Evolutionary conservation across 92 coral and sea anemone species (phyloP), one percentile per base, ranked within the genome.

Genomic region (Epizoanthus scotinus): DNA sequence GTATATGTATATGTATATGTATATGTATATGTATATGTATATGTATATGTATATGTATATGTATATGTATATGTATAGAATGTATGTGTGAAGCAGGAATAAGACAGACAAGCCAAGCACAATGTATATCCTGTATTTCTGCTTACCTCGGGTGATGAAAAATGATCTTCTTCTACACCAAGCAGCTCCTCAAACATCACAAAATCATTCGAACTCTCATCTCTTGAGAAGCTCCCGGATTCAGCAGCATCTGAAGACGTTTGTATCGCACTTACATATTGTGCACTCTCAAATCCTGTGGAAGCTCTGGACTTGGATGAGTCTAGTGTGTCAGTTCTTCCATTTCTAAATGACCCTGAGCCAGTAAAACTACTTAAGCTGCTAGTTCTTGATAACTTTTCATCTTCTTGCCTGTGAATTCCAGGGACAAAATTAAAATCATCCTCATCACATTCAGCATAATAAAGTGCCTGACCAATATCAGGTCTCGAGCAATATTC

Each of bases 391-490:
- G 94, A 89, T 40, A 71, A 82, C 31, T 49, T 71, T 67, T 82
- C 73, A 49, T 87, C 91, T 40, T 83, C 79, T 26, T 83, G 79
- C 73, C 81, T 91, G 87, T 94, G 98, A 67, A 96, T 96, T 40
- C 99, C 99, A 28, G 99, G 99, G 14, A 96, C 85, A 84, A 96
- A 93, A 72, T 96, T 96, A 5, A 93, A 86, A 87, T 91, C 98
- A 44, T 91, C 89, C 21, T 89, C 98, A 36, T 89, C 96, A 47
- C 81, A 86, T 20, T 85, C 84, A 21, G 83, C 25, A 64, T 83
- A 86, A 54, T 54, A 47, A 73, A 24, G 38, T 26, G 63, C 78
- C 73, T 62, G 12, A 57, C 40, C 52, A 70, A 63, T n/a, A 74
- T 64, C 9, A 71, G 65, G 50, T 63, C 71, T 4, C 69, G 81